Evolutionary conservation across 2,113 vertebrate species (phyloP), one percentile per base, ranked within the genome.

Genomic region (Drymodes brunneopygia): DNA sequence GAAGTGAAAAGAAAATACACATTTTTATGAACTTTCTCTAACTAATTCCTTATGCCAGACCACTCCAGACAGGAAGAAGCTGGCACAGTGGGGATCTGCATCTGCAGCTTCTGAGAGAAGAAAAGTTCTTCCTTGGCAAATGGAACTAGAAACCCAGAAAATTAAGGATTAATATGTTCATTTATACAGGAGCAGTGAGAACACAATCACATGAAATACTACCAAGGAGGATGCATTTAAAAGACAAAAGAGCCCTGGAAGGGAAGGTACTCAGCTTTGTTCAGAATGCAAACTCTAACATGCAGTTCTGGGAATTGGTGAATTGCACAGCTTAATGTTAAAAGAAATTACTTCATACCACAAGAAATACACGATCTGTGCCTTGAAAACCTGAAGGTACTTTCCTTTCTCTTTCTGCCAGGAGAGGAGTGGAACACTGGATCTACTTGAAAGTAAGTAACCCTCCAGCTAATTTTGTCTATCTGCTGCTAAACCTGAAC

Each of bases 131-230:
- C 77, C 54, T 90, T 88, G 74, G 79, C 94, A 95, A 93, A 83
- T 56, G 90, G 77, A 94, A 94, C 89, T 91, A 80, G 75, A 94
- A 92, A 80, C 58, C 48, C 51, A 94, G 93, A 86, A 96, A 97
- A 96, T 95, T 86, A 94, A 92, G 81, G 93, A 97, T 96, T 96
- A 96, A 97, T 97, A 93, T 81, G 94, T 93, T 96, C 93, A 95
- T 95, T 97, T 96, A 79, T 91, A 94, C 61, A 87, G 91, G 88
- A 91, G 83, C 92, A 94, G 61, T 75, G 65, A 96, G 50, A 92
- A 86, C 81, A 94, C 81, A 82, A 65, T 93, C 79, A 90, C 77
- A 77, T 36, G 93, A 90, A 91, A 70, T 75, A 64, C 72, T 85
- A 88, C 88, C 85, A 87, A 87, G 95, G 78, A 92, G 82, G 86